phyloP scores from a whole-genome alignment of 2,797 vertebrate species.

The Falco naumanni region DNA sequence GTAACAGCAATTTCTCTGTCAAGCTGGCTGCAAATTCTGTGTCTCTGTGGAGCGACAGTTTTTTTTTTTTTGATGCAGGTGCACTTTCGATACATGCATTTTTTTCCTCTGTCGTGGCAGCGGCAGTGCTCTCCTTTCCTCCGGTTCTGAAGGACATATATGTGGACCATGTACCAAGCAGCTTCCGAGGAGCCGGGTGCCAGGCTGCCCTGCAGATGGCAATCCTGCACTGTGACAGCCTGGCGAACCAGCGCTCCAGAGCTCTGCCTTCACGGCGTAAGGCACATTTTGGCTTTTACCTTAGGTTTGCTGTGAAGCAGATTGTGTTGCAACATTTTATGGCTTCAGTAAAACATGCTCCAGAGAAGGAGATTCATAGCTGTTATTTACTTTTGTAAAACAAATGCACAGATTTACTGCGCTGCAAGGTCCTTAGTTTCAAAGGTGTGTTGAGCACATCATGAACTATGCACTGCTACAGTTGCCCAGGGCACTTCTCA shows the following conservation, averaged over 20 bases:
- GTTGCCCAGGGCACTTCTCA: not conserved
- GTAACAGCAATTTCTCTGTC: not conserved
- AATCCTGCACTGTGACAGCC: not conserved
- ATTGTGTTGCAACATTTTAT: not conserved
- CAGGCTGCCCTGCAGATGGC: constrained; percentile 33
- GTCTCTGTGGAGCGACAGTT: not conserved
- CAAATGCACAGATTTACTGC: not conserved
- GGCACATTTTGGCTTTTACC: not conserved
- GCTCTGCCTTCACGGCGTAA: not conserved
- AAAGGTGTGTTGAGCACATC: not conserved
- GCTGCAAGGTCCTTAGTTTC: not conserved
- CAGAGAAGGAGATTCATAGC: not conserved
- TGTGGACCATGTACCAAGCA: not conserved
- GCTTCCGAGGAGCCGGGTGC: not conserved
- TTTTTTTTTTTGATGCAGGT: not conserved
- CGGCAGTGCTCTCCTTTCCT: not conserved
- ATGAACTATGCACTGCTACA: not conserved
- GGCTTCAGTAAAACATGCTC: not conserved
- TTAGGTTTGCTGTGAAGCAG: not conserved
- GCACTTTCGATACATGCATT: not conserved
- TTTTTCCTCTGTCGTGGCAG: not conserved
- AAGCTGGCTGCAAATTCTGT: not conserved
- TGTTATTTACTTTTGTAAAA: constrained; percentile 8
- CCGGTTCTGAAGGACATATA: not conserved
- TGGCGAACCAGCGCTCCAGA: not conserved